phyloP scores from a whole-genome alignment of 1,140 invertebrate species.

The Drosophila jambulina region DNA sequence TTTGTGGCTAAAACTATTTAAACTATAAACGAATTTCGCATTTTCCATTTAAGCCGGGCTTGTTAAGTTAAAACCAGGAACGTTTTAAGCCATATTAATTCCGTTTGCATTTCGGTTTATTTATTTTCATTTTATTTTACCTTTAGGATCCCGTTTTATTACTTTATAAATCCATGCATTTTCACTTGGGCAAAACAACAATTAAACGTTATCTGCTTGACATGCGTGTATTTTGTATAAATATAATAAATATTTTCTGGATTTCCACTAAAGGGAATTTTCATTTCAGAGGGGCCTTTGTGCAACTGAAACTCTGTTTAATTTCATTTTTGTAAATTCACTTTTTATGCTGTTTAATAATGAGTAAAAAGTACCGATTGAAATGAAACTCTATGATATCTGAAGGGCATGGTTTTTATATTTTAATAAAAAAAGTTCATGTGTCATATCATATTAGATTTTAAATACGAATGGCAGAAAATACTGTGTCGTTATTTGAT shows the following conservation, averaged over 20 bases:
- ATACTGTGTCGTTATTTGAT: not conserved
- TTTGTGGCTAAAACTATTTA: not conserved
- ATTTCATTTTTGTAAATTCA: not conserved
- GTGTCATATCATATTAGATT: not conserved
- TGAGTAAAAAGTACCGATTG: not conserved
- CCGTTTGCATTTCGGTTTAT: slow-evolving; percentile 4
- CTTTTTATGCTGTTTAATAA: not conserved
- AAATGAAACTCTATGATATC: not conserved
- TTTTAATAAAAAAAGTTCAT: not conserved
- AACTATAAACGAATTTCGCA: not conserved
- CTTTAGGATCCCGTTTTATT: not conserved
- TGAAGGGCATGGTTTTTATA: not conserved
- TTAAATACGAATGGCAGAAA: not conserved
- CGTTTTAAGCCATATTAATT: not conserved
- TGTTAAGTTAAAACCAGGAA: not conserved
- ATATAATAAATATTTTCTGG: not conserved
- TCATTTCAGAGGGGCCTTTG: not conserved
- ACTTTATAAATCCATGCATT: slow-evolving; percentile 14
- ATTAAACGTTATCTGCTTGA: slow-evolving; percentile 12
- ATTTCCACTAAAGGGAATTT: slow-evolving; percentile 1
- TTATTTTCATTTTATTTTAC: slow-evolving; percentile 15
- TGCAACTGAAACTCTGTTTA: slow-evolving; percentile 2
- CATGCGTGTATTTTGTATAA: not conserved
- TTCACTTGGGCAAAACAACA: slow-evolving; percentile 5
- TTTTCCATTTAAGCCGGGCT: not conserved